phyloP scores from a whole-genome alignment of 1,140 invertebrate species.

The Calosoma granatense region DNA sequence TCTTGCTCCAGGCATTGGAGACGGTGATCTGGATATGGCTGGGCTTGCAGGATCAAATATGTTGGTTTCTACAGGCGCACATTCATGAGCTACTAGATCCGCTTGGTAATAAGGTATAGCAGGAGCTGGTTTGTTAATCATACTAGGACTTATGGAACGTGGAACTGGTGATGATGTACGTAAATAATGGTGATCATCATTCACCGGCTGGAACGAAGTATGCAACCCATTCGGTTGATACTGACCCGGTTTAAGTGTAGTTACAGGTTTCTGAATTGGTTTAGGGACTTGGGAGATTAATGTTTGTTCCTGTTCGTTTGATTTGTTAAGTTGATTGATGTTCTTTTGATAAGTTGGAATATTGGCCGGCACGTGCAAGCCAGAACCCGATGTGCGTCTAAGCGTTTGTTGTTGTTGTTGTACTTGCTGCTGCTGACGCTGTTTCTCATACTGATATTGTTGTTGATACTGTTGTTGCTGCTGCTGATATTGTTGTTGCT shows the following conservation, averaged over 20 bases:
- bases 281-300: constrained; percentile 33
- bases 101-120: constrained; percentile 55
- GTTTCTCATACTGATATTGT: not conserved
- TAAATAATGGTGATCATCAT: constrained; percentile 34
- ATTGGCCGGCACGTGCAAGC: constrained; percentile 26
- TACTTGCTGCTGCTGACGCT: not conserved
- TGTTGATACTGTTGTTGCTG: not conserved
- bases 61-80: constrained; percentile 40
- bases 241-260: not conserved
- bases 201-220: constrained; percentile 47
- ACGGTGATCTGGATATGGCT: constrained; percentile 45
- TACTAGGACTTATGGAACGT: constrained; percentile 46
- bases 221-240: not conserved
- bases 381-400: constrained; percentile 17
- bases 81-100: constrained; percentile 49
- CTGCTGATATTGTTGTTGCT: not conserved
- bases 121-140: constrained; percentile 53
- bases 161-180: constrained; percentile 19
- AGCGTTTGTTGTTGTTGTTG: not conserved
- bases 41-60: constrained; percentile 44
- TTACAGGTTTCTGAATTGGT: constrained; percentile 23
- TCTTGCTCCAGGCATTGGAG: constrained; percentile 34
- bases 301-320: constrained; percentile 17
- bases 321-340: constrained; percentile 32
- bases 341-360: constrained; percentile 51